Conservation (phyloP, 2,797 vertebrate genomes). For the Myotis myotis region DNA sequence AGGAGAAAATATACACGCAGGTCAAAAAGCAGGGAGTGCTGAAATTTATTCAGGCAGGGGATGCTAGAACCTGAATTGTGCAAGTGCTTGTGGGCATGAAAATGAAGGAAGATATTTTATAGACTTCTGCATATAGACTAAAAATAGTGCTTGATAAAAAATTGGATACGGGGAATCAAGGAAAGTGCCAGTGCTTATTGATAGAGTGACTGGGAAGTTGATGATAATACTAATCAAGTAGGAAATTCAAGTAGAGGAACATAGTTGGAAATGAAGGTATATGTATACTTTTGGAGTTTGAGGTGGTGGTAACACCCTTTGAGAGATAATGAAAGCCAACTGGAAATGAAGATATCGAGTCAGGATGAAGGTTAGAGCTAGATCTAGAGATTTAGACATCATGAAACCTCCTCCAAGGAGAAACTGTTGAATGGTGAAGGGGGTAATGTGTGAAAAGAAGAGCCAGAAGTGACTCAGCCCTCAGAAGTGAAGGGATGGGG, state of each 20-base stretch:
- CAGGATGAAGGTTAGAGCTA: not conserved
- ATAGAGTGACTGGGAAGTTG: not conserved
- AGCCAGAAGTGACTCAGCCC: not conserved
- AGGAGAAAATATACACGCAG: not conserved
- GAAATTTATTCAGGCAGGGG: not conserved
- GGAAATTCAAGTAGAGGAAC: not conserved
- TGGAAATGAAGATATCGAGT: not conserved
- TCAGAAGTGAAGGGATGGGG: not conserved
- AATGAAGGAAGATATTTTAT: not conserved
- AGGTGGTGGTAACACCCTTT: not conserved
- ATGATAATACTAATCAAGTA: not conserved
- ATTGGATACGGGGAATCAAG: not conserved
- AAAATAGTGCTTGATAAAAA: slow-evolving; percentile 4
- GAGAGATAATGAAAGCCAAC: not conserved
- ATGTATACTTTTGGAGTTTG: not conserved
- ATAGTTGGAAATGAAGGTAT: not conserved
- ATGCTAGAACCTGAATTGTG: not conserved
- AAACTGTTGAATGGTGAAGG: not conserved
- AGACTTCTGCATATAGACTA: not conserved
- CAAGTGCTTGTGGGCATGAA: not conserved
- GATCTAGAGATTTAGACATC: not conserved
- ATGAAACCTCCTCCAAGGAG: not conserved
- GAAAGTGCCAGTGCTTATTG: not conserved
- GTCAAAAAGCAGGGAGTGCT: not conserved
- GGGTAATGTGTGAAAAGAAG: not conserved